Base-by-base conservation (phyloP, 30 jellyfish, hydroid and myxozoan species). In the Aurelia coerulea region DNA sequence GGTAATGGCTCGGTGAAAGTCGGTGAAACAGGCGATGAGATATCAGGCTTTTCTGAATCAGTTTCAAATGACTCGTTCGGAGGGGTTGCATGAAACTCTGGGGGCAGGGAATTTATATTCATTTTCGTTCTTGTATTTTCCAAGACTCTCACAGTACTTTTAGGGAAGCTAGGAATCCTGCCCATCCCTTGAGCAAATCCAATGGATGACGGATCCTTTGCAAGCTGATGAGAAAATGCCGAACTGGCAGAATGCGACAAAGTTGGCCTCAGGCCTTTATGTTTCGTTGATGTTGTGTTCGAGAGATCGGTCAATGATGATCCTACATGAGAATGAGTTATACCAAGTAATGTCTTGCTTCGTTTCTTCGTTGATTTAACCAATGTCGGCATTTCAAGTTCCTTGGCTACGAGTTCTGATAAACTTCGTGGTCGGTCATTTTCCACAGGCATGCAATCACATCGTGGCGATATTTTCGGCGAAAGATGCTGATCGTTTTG, bases 91-190 rank as follows among this genome's bases (percentile, higher is more conserved):
- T 83, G 92, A 62, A 83, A 83, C 31, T 83, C 92, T 7, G 83
- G 83, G 18, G 92, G 92, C 62, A 83, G 35, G 65, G 92, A 85
- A 75, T 79, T 83, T 79, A 83, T 60, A 65, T 63, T 71, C 23
- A 83, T 56, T 64, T 50, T 83, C 31, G 76, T 34, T 16, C 92
- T 71, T 14, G 86, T 51, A 19, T 54, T 60, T 4, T 83, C 92
- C 29, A 83, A 37, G 1, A 78, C 92, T 10, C 86, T 76, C 37
- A 50, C 77, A 53, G 31, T 52, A 37, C 86, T 76, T 73, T 83
- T 83, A 7, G 92, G 92, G 51, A 83, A 83, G 62, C 80, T 83
- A 10, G 92, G 92, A 12, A 83, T 71, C 41, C 73, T 83, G 19
- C 84, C 84, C 9, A 73, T 23, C 29, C 92, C 68, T 2, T 79